Percentiles rank a stretch among this genome's conserved stretches.
Evolutionary conservation across 2,113 vertebrate species (phyloP).

Genomic region (Festucalex cinctus): DNA sequence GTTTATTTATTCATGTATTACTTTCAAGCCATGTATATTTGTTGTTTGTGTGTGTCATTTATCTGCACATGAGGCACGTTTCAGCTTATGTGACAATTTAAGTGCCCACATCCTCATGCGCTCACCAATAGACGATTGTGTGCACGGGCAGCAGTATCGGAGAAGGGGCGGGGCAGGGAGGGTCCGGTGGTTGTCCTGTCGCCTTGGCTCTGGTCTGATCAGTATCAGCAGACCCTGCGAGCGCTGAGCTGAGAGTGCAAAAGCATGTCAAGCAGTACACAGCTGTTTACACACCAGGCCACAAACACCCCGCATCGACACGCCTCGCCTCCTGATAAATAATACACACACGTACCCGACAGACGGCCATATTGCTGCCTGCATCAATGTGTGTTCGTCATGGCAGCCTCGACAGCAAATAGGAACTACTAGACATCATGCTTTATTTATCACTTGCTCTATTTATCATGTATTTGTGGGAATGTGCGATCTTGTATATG

Average conservation of each 20-base stretch:
- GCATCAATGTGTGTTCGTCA: conserved; percentile 14
- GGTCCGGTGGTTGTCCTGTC: conserved; percentile 85
- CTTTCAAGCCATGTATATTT: conserved; percentile 51
- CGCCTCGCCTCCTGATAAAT: conserved; percentile 78
- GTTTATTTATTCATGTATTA: conserved; percentile 62
- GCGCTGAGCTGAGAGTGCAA: conserved; percentile 91
- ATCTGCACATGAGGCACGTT: conserved; percentile 26
- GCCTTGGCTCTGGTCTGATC: conserved; percentile 85
- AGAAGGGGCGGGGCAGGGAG: conserved; percentile 68
- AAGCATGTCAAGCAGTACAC: conserved; percentile 93
- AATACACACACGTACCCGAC: conserved; percentile 79
- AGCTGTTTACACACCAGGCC: conserved; percentile 90
- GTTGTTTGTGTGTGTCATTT: conserved; percentile 36
- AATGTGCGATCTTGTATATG: neutral
- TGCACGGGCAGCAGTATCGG: conserved; percentile 9
- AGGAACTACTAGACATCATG: conserved; percentile 14
- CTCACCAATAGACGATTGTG: conserved; percentile 10
- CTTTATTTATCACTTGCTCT: conserved; percentile 3
- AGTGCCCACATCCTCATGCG: conserved; percentile 20
- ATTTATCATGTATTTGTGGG: conserved; percentile 14
- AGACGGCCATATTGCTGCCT: conserved; percentile 57
- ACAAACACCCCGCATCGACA: conserved; percentile 61
- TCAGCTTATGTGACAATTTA: conserved; percentile 43
- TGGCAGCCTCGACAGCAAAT: conserved; percentile 20
- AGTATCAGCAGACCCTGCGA: conserved; percentile 79